Percentiles rank a stretch among this genome's conserved stretches.
Evolutionary conservation across 2,797 vertebrate species (phyloP).

Genomic region (Danio jaintianensis): DNA sequence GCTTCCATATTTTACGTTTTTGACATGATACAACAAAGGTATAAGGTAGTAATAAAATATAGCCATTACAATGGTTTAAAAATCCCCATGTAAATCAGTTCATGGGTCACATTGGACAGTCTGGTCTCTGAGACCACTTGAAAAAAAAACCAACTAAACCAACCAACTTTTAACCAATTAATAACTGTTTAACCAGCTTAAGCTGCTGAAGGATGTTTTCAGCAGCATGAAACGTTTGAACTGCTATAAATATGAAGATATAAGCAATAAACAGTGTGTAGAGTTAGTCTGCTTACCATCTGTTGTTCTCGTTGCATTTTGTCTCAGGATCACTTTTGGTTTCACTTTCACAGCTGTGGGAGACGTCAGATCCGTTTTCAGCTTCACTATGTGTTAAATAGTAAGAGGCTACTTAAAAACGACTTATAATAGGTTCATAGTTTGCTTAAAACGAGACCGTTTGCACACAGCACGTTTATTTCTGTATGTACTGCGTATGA

Average conservation of each 20-base stretch:
- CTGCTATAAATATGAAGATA: neutral
- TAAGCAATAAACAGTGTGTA: neutral
- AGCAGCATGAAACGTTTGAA: neutral
- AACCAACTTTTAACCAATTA: too few species aligned
- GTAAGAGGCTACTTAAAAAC: neutral
- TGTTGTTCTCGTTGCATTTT: too few species aligned
- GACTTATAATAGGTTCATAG: too few species aligned
- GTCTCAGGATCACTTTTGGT: neutral
- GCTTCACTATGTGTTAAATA: neutral
- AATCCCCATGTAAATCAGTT: too few species aligned
- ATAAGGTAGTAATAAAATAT: too few species aligned
- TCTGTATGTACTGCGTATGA: neutral
- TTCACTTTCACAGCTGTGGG: constrained; percentile 33
- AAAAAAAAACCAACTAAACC: neutral
- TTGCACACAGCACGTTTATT: neutral
- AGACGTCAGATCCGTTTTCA: neutral
- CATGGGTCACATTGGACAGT: neutral
- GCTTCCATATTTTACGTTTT: too few species aligned
- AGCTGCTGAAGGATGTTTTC: neutral
- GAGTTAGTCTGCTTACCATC: constrained; percentile 9
- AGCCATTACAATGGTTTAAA: too few species aligned
- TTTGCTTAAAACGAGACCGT: neutral
- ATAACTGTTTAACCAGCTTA: neutral
- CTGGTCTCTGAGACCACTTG: neutral
- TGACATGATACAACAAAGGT: too few species aligned